A percentile compares a stretch with the other conserved stretches of the same genome.
Conservation (phyloP, 2,113 vertebrate species). For the Hymenochirus boettgeri region DNA sequence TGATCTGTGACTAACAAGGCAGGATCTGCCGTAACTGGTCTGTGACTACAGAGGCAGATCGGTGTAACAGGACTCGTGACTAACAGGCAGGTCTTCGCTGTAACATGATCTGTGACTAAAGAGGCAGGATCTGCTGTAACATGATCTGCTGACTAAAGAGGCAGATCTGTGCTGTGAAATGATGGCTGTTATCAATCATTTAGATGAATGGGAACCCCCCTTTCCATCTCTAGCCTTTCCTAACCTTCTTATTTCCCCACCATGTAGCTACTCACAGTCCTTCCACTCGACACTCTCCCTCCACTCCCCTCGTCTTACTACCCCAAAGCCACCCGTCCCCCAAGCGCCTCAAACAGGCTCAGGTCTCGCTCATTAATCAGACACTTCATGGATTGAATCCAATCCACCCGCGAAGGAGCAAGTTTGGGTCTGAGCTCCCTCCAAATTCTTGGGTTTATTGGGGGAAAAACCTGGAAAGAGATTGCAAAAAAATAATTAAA, state of each 20-base stretch:
- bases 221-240: not conserved
- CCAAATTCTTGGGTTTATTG: constrained; percentile 49
- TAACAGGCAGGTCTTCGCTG: too few species aligned
- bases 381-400: constrained; percentile 60
- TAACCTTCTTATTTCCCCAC: not conserved
- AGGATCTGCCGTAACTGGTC: too few species aligned
- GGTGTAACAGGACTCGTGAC: too few species aligned
- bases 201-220: not conserved
- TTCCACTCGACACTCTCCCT: constrained; percentile 68
- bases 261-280: constrained; percentile 68
- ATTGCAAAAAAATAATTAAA: too few species aligned
- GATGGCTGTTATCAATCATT: too few species aligned
- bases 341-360: constrained; percentile 67
- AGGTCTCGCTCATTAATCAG: constrained; percentile 80
- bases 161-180: too few species aligned
- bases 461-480: constrained; percentile 54
- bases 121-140: too few species aligned
- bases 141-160: too few species aligned
- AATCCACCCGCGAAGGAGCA: constrained; percentile 44
- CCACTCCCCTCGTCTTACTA: constrained; percentile 78
- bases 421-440: constrained; percentile 38
- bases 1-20: too few species aligned
- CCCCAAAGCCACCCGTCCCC: constrained; percentile 80
- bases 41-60: too few species aligned
- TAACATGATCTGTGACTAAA: too few species aligned